phyloP scores from a whole-genome alignment of 2,888 invertebrate species.

The Lomographa bimaculata region DNA sequence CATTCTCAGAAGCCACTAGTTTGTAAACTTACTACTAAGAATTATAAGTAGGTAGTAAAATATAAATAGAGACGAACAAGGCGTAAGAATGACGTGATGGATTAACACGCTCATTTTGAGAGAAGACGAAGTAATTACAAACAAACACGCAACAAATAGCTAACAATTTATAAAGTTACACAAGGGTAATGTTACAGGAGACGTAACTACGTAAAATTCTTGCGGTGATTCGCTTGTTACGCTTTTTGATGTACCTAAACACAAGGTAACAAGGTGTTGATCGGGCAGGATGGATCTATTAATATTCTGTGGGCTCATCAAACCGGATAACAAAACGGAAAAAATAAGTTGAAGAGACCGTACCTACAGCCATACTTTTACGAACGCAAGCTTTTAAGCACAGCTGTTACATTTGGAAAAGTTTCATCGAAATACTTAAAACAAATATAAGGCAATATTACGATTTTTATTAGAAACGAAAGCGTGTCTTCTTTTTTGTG shows the following conservation, averaged over 20 bases:
- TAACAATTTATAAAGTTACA: conserved; percentile 12
- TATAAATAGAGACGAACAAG: conserved; percentile 14
- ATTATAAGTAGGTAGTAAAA: conserved; percentile 10
- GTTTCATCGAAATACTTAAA: conserved; percentile 5
- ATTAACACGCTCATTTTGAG: conserved; percentile 15
- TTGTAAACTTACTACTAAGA: conserved; percentile 12
- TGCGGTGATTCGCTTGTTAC: conserved; percentile 3
- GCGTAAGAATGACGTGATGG: conserved; percentile 16
- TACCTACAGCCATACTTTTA: background rate
- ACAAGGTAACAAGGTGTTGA: conserved; percentile 29
- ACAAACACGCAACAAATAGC: conserved; percentile 17
- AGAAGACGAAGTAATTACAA: conserved; percentile 15
- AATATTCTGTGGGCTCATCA: conserved; percentile 55
- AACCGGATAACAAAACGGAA: conserved; percentile 57
- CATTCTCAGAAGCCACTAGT: conserved; percentile 13
- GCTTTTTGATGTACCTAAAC: conserved; percentile 11
- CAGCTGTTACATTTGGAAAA: conserved; percentile 1
- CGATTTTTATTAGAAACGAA: conserved; percentile 53
- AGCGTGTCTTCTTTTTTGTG: conserved; percentile 66
- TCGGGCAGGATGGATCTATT: conserved; percentile 45
- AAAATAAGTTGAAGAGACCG: conserved; percentile 28
- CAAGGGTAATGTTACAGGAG: conserved; percentile 11
- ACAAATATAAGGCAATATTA: conserved; percentile 32
- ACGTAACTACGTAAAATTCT: conserved; percentile 5
- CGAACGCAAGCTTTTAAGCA: no score